Percentiles rank a stretch among this genome's conserved stretches.
phyloP scores from a whole-genome alignment of 2,797 vertebrate species.

The Rhinella marina region DNA sequence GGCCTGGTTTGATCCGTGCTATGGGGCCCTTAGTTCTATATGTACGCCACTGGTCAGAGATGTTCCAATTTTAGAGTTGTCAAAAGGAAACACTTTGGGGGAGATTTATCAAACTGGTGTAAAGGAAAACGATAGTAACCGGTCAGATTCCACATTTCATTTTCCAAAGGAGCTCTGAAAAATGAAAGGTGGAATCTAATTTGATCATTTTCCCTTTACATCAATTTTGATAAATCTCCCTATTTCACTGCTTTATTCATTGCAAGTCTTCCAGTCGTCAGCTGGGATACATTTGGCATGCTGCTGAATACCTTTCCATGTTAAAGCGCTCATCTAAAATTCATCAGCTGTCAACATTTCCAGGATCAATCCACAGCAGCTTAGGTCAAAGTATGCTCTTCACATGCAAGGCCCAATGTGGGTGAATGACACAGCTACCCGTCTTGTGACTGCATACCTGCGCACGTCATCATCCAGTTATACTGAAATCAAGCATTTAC shows the following conservation, averaged over 20 bases:
- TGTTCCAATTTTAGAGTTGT: background rate
- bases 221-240: background rate
- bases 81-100: background rate
- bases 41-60: background rate
- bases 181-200: too few species aligned
- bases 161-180: too few species aligned
- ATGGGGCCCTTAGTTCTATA: too few species aligned
- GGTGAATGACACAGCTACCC: background rate
- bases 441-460: too few species aligned
- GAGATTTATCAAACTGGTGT: too few species aligned
- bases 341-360: background rate
- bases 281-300: background rate
- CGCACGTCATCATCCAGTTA: background rate
- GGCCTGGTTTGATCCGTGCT: too few species aligned
- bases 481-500: background rate
- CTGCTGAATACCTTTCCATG: slow-evolving; percentile 9
- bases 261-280: background rate
- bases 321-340: slow-evolving; percentile 20
- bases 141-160: too few species aligned
- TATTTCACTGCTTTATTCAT: background rate
- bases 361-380: slow-evolving; percentile 7
- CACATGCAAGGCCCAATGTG: background rate
- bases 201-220: too few species aligned
- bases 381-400: slow-evolving; percentile 9
- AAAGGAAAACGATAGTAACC: too few species aligned